Conservation (phyloP, 1,140 invertebrate species). For the Drosophila bifasciata region DNA sequence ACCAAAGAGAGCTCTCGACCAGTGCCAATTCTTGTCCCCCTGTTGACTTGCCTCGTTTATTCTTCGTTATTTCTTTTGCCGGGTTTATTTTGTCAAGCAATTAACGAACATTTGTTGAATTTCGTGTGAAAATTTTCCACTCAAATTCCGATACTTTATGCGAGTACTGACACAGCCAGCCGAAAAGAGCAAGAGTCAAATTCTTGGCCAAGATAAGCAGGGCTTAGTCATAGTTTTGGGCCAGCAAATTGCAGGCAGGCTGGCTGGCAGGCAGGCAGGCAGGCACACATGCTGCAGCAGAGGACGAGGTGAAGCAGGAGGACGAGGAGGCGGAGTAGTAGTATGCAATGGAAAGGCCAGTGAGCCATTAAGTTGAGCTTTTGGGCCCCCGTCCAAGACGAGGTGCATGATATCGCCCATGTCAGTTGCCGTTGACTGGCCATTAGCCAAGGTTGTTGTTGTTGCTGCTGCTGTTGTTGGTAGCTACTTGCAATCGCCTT, state of each 20-base stretch:
- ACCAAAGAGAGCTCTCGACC: slow-evolving; percentile 25
- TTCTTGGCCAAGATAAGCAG: slow-evolving; percentile 70
- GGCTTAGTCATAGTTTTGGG: slow-evolving; percentile 54
- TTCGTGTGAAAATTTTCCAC: slow-evolving; percentile 79
- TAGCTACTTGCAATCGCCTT: slow-evolving; percentile 70
- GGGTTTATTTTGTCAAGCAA: slow-evolving; percentile 68
- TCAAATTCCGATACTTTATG: slow-evolving; percentile 24
- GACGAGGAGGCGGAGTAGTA: background rate
- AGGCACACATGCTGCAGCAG: background rate
- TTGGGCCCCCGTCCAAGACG: slow-evolving; percentile 41
- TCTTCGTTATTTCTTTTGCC: slow-evolving; percentile 21
- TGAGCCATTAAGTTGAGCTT: slow-evolving; percentile 60
- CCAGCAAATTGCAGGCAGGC: slow-evolving; percentile 57
- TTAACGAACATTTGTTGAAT: slow-evolving; percentile 70
- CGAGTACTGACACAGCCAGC: slow-evolving; percentile 3
- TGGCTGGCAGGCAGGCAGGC: too few species aligned
- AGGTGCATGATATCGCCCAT: slow-evolving; percentile 60
- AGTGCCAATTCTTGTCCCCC: slow-evolving; percentile 45
- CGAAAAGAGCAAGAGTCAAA: slow-evolving; percentile 74
- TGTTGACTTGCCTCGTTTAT: slow-evolving; percentile 33
- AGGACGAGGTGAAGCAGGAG: too few species aligned
- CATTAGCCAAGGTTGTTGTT: slow-evolving; percentile 77
- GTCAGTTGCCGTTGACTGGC: slow-evolving; percentile 68
- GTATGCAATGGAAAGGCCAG: slow-evolving; percentile 43
- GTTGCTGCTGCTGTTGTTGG: slow-evolving; percentile 8